Percentiles rank a stretch among this genome's conserved stretches.
Evolutionary conservation across 2,113 vertebrate genomes (phyloP).

Genomic region (Glareola pratincola): DNA sequence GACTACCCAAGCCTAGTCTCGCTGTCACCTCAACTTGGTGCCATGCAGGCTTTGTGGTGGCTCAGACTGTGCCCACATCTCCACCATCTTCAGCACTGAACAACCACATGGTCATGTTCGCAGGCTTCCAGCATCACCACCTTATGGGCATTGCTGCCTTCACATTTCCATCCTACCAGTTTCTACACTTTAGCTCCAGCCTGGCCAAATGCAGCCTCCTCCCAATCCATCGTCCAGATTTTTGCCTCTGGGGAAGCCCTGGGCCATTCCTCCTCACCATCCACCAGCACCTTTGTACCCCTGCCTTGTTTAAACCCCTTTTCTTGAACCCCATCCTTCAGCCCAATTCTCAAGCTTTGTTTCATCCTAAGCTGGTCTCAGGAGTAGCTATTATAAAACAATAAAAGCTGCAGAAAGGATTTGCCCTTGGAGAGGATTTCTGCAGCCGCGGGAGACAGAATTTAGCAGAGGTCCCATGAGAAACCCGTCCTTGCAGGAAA

Average conservation of each 20-base stretch:
- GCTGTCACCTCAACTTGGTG: neutral
- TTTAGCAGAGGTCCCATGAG: neutral
- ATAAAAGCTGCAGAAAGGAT: neutral
- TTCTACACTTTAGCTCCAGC: neutral
- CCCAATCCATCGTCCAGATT: rapidly evolving
- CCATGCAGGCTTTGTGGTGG: neutral
- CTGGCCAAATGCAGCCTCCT: neutral
- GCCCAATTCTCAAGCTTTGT: neutral
- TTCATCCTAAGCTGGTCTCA: neutral
- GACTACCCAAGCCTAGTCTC: neutral
- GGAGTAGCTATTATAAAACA: neutral
- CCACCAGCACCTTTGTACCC: neutral
- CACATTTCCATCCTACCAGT: neutral
- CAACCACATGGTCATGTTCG: no score
- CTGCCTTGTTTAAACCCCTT: neutral
- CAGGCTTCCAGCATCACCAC: neutral
- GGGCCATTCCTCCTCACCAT: neutral
- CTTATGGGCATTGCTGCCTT: neutral
- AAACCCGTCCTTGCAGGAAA: neutral
- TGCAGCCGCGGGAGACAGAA: neutral
- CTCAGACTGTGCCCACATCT: neutral
- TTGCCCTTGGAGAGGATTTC: neutral
- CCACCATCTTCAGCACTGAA: neutral
- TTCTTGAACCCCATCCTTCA: neutral
- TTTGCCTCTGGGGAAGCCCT: neutral